Conservation (phyloP, 2,888 invertebrate genomes). For the Geotrupes spiniger region DNA sequence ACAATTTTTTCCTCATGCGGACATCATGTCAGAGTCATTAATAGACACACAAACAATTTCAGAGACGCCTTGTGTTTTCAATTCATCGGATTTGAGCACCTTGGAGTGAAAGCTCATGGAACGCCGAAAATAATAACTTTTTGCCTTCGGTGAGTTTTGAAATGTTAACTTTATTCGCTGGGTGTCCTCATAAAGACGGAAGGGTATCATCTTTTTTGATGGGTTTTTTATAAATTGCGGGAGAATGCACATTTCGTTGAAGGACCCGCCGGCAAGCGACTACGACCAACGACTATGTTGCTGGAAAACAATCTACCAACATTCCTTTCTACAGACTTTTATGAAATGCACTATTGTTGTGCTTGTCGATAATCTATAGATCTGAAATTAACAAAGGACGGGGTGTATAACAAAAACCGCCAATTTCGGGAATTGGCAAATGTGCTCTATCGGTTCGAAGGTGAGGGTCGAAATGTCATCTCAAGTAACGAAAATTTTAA, state of each 20-base stretch:
- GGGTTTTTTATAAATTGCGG: slow-evolving; percentile 29
- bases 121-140: slow-evolving; percentile 84
- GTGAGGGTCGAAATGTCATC: too few relatives aligned
- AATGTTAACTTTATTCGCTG: slow-evolving; percentile 82
- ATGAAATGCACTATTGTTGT: slow-evolving; percentile 6
- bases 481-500: too few relatives aligned
- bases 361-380: too few relatives aligned
- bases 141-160: slow-evolving; percentile 70
- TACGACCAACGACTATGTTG: slow-evolving; percentile 12
- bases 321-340: slow-evolving; percentile 20
- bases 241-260: slow-evolving; percentile 25
- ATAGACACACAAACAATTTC: slow-evolving; percentile 86
- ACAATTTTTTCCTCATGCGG: slow-evolving; percentile 83
- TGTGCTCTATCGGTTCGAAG: too few relatives aligned
- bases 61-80: slow-evolving; percentile 72
- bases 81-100: slow-evolving; percentile 76
- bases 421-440: too few relatives aligned
- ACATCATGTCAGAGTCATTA: slow-evolving; percentile 95
- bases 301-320: slow-evolving; percentile 9
- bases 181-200: slow-evolving; percentile 79
- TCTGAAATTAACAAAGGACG: too few relatives aligned
- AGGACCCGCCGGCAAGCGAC: slow-evolving; percentile 11
- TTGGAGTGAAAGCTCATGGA: slow-evolving; percentile 93
- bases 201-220: slow-evolving; percentile 71
- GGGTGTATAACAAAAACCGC: slow-evolving; percentile 4